A percentile compares a stretch with the other conserved stretches of the same genome.
Evolutionary conservation across 2,888 invertebrate species (phyloP).

Genomic region (Parochlus steinenii): DNA sequence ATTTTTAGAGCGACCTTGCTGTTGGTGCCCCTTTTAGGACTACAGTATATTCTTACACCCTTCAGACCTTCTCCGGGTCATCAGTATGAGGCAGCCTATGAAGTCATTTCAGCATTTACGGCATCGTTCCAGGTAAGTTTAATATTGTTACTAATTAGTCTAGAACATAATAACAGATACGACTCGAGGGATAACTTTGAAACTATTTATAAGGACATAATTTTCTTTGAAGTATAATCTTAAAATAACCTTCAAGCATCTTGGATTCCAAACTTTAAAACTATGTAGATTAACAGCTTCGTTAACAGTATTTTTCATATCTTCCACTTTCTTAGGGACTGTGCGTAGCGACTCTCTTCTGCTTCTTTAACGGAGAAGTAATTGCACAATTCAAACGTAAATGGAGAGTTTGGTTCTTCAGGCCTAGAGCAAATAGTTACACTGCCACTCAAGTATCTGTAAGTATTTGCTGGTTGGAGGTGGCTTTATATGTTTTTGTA

Average conservation of each 20-base stretch:
- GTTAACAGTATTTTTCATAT: slow-evolving; percentile 3
- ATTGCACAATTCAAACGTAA: slow-evolving; percentile 68
- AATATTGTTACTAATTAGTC: too few species aligned
- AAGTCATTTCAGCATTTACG: slow-evolving; percentile 68
- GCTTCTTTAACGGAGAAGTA: slow-evolving; percentile 93
- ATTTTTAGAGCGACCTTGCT: slow-evolving; percentile 62
- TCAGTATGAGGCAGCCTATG: slow-evolving; percentile 62
- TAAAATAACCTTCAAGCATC: neutral
- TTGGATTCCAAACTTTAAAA: neutral
- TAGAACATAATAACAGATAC: too few species aligned
- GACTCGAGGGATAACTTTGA: too few species aligned
- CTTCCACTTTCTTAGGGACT: slow-evolving; percentile 47
- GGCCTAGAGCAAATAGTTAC: slow-evolving; percentile 67
- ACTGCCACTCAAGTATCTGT: slow-evolving; percentile 80
- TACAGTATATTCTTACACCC: slow-evolving; percentile 79
- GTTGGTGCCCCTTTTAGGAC: slow-evolving; percentile 76
- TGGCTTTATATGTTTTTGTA: too few species aligned
- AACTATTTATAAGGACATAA: neutral
- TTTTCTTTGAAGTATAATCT: neutral
- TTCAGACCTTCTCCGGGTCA: slow-evolving; percentile 56
- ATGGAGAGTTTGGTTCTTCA: slow-evolving; percentile 56
- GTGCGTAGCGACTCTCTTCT: slow-evolving; percentile 80
- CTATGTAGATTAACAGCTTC: neutral
- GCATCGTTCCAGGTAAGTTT: slow-evolving; percentile 67
- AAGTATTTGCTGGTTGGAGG: too few species aligned